A percentile compares a stretch with the other conserved stretches of the same genome.
These are phyloP conservation scores for Drosophila algonquin DNA, from an alignment of 2,888 invertebrate genomes.

Conservation along the genomic window DNA sequence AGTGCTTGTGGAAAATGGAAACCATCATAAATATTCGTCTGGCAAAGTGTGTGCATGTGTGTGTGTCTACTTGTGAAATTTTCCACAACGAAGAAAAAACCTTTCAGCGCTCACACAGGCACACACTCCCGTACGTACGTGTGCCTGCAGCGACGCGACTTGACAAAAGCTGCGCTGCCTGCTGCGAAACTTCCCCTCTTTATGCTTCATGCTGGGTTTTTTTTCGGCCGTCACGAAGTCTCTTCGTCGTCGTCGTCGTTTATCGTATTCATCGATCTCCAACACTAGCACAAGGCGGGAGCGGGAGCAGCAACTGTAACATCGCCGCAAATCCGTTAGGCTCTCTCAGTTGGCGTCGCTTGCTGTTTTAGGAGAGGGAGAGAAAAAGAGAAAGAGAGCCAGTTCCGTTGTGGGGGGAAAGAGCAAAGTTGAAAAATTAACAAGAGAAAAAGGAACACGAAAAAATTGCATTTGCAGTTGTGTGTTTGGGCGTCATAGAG, in stretches of 20 bases:
- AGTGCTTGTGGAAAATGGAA: conserved; percentile 40
- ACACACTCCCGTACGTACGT: conserved; percentile 31
- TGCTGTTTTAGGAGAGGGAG: conserved; percentile 25
- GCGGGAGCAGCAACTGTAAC: conserved; percentile 60
- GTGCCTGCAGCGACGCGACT: conserved; percentile 48
- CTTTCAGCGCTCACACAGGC: conserved; percentile 41
- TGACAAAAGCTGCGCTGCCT: conserved; percentile 31
- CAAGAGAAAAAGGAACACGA: conserved; percentile 29
- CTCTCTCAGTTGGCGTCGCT: conserved; percentile 53
- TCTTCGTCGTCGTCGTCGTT: conserved; percentile 65
- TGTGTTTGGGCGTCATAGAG: conserved; percentile 50
- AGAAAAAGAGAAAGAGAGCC: conserved; percentile 32
- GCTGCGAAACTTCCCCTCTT: conserved; percentile 75
- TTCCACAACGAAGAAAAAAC: conserved; percentile 70
- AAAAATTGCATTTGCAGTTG: conserved; percentile 59
- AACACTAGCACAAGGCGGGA: conserved; percentile 52
- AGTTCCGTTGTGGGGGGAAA: conserved; percentile 39
- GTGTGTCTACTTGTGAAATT: conserved; percentile 68
- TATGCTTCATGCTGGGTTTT: conserved; percentile 66
- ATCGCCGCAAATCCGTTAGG: conserved; percentile 61
- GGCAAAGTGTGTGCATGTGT: background rate
- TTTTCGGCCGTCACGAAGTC: conserved; percentile 57
- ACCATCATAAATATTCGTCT: conserved; percentile 40
- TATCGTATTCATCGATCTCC: conserved; percentile 79
- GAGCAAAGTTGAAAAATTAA: conserved; percentile 60